phyloP scores from a whole-genome alignment of 2,113 vertebrate species.

The Neotoma lepida region DNA sequence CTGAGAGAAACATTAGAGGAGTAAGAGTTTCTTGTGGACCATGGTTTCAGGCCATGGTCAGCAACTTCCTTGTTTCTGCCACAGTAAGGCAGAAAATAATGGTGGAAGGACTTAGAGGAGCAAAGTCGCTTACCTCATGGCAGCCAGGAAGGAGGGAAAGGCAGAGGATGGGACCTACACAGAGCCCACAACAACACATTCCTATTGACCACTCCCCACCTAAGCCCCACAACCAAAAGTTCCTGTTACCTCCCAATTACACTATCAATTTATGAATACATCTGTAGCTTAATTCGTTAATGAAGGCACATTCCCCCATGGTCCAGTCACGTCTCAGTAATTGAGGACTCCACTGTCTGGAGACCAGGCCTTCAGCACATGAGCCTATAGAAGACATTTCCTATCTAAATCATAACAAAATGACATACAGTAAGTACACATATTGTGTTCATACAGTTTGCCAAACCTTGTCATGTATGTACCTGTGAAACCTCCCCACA shows the following conservation, averaged over 20 bases:
- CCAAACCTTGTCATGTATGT: background rate
- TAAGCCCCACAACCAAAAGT: background rate
- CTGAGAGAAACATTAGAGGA: background rate
- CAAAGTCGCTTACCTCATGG: background rate
- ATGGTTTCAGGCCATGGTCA: background rate
- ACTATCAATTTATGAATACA: background rate
- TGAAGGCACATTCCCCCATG: background rate
- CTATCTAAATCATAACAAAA: background rate
- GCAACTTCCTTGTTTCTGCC: background rate
- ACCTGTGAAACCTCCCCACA: background rate
- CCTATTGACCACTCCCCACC: background rate
- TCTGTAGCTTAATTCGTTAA: background rate
- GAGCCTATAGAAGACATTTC: background rate
- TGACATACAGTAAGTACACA: background rate
- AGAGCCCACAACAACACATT: background rate
- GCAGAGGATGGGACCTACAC: background rate
- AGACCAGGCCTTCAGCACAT: background rate
- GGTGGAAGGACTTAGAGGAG: background rate
- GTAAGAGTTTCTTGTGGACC: background rate
- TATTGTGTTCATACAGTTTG: constrained; percentile 4
- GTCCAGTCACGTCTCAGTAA: background rate
- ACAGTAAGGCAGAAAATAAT: background rate
- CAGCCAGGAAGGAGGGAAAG: background rate
- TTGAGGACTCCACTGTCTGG: background rate
- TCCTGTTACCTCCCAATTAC: background rate